phyloP scores from a whole-genome alignment of 92 coral and sea anemone genomes.

The Parazoanthus swiftii region DNA sequence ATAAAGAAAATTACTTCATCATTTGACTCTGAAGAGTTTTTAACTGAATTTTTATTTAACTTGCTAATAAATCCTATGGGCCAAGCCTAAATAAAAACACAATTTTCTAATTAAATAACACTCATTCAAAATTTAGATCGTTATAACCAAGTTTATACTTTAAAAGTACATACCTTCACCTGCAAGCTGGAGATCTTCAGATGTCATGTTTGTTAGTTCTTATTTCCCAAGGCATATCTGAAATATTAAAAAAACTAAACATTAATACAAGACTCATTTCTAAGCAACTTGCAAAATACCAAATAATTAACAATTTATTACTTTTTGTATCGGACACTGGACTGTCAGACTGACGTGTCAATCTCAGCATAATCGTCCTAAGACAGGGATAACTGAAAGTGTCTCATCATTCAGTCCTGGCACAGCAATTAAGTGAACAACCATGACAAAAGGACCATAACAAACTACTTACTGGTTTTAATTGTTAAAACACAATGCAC shows the following conservation, averaged over 20 bases:
- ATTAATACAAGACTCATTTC: neutral
- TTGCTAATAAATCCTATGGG: no score
- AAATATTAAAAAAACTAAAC: neutral
- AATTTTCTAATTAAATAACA: neutral
- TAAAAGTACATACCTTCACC: neutral
- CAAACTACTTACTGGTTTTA: neutral
- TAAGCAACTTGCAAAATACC: neutral
- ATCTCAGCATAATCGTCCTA: constrained; percentile 67
- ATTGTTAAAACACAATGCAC: no score
- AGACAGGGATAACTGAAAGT: constrained; percentile 89
- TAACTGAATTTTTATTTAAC: no score
- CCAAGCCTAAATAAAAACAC: neutral
- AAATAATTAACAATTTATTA: neutral
- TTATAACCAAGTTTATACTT: neutral
- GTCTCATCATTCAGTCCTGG: constrained; percentile 70
- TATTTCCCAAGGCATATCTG: neutral
- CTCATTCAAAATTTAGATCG: neutral
- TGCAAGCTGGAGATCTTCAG: neutral
- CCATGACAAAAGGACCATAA: neutral
- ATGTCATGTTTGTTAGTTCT: neutral
- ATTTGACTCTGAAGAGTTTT: no score
- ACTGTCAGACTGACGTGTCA: constrained; percentile 91
- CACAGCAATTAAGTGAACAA: neutral
- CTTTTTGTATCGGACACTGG: neutral
- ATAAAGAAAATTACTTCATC: no score